These are phyloP conservation scores for Cheilosia variabilis DNA, from an alignment of 2,888 invertebrate genomes.

Conservation along the genomic window DNA sequence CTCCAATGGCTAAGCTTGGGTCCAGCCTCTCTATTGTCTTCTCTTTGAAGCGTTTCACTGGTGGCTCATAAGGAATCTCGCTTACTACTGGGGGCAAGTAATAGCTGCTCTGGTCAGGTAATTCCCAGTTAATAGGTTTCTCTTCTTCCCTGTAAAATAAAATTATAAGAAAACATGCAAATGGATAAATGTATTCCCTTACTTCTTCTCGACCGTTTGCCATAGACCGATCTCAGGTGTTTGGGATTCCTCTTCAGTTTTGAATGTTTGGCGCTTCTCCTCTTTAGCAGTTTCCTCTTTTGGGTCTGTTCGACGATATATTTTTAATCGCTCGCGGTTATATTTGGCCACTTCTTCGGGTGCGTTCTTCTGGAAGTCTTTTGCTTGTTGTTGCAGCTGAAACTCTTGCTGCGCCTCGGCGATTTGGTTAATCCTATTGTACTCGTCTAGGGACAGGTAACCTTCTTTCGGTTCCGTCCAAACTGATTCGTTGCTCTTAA, in stretches of 20 bases:
- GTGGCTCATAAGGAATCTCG: constrained; percentile 79
- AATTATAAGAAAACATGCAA: not conserved
- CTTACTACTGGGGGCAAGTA: constrained; percentile 78
- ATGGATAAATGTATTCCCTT: constrained; percentile 77
- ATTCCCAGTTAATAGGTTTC: constrained; percentile 87
- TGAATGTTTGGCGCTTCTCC: constrained; percentile 84
- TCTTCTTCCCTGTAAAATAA: constrained; percentile 82
- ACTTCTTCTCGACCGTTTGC: constrained; percentile 88
- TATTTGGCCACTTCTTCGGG: constrained; percentile 84
- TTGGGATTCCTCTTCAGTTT: constrained; percentile 84
- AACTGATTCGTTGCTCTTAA: constrained; percentile 90
- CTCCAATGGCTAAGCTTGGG: constrained; percentile 71
- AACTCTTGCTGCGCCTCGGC: constrained; percentile 84
- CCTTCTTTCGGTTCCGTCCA: constrained; percentile 91
- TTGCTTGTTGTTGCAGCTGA: constrained; percentile 83
- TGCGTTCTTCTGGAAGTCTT: constrained; percentile 83
- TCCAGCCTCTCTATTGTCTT: constrained; percentile 80
- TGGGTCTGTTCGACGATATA: constrained; percentile 79
- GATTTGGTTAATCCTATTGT: constrained; percentile 85
- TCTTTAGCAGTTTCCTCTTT: constrained; percentile 79
- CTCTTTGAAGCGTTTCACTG: constrained; percentile 83
- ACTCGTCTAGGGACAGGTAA: constrained; percentile 88
- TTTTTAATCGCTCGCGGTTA: constrained; percentile 82
- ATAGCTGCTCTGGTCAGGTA: constrained; percentile 85
- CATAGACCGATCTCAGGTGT: constrained; percentile 91